Base-by-base conservation (phyloP, 2,888 invertebrate genomes). In the Drosophila fulvimacula region DNA sequence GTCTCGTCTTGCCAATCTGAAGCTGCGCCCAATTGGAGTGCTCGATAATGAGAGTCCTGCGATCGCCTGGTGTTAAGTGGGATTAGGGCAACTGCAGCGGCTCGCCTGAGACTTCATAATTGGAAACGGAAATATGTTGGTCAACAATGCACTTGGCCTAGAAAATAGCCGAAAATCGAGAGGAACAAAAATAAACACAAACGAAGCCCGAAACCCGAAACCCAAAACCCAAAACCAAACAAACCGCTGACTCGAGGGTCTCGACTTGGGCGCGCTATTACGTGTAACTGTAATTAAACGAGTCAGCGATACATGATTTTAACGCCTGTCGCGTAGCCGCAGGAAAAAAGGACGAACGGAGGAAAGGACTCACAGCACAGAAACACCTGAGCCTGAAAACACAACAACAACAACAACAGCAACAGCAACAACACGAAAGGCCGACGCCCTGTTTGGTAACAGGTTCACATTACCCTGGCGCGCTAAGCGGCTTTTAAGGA, bases 221-320 rank as follows among this genome's bases (percentile, higher is more conserved):
- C n/a, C n/a, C 17, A 24, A 46, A 58, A 66, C 44, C 53, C 19
- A 46, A 77, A 56, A 38, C 58, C 49, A 57, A 63, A 59, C 49
- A 32, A 62, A 53, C 21, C 15, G 57, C 51, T 21, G 21, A 39
- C 32, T 34, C 41, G 51, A 63, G 49, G 59, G 59, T 53, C 59
- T 21, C 59, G 1, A 13, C 9, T 10, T 55, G 36, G 49, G 62
- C 73, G 80, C 79, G 76, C 79, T 84, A 75, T 86, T 81, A 82
- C 73, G 78, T 83, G 83, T 83, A 82, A 81, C 74, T 81, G 79
- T 87, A 85, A 85, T 85, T 88, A 88, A 88, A 85, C 84, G 89
- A 85, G 84, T 85, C 89, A 85, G 84, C 89, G 84, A 88, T 83
- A 83, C 86, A 88, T 88, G 83, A 85, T 83, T 83, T 83, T 88